Percentiles rank a stretch among this genome's conserved stretches.
Evolutionary conservation across 2,113 vertebrate genomes (phyloP).

Genomic region (Tragelaphus buxtoni): DNA sequence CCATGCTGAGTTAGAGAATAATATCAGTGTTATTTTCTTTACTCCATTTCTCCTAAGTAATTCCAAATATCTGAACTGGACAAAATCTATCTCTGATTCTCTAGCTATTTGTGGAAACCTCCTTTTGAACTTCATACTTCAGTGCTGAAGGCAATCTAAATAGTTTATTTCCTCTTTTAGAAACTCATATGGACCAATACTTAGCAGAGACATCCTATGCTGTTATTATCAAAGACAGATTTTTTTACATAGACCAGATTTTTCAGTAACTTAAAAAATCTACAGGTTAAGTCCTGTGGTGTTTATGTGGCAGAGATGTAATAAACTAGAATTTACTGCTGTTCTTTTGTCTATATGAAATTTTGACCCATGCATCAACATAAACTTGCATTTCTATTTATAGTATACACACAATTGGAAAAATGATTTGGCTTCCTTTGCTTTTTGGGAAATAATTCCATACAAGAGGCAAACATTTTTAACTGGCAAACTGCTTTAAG

Average conservation of each 20-base stretch:
- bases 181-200: neutral
- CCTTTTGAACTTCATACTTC: neutral
- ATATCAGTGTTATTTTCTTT: conserved; percentile 64
- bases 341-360: neutral
- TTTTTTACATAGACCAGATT: neutral
- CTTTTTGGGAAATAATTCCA: neutral
- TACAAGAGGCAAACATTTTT: neutral
- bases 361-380: neutral
- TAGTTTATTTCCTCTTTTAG: conserved; percentile 48
- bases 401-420: neutral
- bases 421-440: neutral
- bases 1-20: neutral
- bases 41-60: conserved; percentile 49
- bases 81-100: conserved; percentile 59
- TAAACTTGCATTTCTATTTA: neutral
- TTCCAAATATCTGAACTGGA: conserved; percentile 52
- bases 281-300: neutral
- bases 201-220: neutral
- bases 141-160: conserved; percentile 13
- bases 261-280: neutral
- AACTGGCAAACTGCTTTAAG: neutral
- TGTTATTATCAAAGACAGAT: neutral
- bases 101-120: conserved; percentile 58
- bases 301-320: neutral
- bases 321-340: neutral